A percentile compares a stretch with the other conserved stretches of the same genome.
Evolutionary conservation across 53 echinoderm and acorn worm species (phyloP).

Genomic region (Holothuria leucospilota): DNA sequence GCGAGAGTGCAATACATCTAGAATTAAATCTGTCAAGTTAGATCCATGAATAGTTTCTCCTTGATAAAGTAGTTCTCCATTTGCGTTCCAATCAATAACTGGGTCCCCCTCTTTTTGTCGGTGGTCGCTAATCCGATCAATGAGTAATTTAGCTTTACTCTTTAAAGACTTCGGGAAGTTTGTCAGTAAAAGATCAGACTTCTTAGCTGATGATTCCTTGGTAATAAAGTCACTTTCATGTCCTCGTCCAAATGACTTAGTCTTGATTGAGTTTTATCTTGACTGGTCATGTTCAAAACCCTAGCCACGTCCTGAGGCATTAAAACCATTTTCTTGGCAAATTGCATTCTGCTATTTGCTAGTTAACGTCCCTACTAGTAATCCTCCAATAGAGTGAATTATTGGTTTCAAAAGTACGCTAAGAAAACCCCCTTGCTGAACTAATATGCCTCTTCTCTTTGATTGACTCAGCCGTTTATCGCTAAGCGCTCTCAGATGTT

Average conservation of each 20-base stretch:
- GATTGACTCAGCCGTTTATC: conserved; percentile 35
- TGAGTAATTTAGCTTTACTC: too few relatives aligned
- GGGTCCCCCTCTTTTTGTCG: background rate
- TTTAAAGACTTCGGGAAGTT: too few relatives aligned
- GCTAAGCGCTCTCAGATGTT: conserved; percentile 47
- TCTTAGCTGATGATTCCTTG: too few relatives aligned
- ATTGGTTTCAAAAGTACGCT: conserved; percentile 53
- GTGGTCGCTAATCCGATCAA: conserved; percentile 12
- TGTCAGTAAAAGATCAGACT: too few relatives aligned
- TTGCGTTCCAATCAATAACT: conserved; percentile 38
- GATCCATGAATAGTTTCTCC: conserved; percentile 41
- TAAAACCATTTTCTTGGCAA: background rate
- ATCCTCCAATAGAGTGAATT: conserved; percentile 30
- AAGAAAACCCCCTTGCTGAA: conserved; percentile 63
- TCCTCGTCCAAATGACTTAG: too few relatives aligned
- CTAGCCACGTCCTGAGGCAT: conserved; percentile 19
- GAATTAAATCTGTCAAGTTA: conserved; percentile 57
- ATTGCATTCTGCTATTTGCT: conserved; percentile 47
- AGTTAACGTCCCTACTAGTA: conserved; percentile 2
- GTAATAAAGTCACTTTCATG: too few relatives aligned
- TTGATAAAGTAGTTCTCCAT: conserved; percentile 50
- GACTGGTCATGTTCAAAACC: background rate
- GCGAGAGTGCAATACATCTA: conserved; percentile 32
- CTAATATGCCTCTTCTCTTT: conserved; percentile 30
- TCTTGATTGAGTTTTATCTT: too few relatives aligned